Evolutionary conservation across 1,140 invertebrate genomes (phyloP), one percentile per base, ranked within the genome.

Genomic region (Sitodiplosis mosellana): DNA sequence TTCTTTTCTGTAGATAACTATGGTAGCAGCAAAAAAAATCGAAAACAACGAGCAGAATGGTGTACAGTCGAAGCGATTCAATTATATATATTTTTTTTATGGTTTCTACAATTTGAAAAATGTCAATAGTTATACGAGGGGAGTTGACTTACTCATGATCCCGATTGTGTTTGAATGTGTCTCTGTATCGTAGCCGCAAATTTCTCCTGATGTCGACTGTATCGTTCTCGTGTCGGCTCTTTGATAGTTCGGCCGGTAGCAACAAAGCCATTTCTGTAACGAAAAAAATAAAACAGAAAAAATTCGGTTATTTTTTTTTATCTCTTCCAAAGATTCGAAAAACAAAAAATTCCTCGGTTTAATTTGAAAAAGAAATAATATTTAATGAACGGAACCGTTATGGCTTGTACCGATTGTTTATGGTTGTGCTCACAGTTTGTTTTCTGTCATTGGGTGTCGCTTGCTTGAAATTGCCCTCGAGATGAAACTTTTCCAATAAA

Each of bases 261-360:
- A 88, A 66, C 58, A 86, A 73, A 0, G 84, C 84, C 46, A 80
- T 82, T 67, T 88, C 84, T 83, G 68, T n/a, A 70, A 73, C 49
- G 49, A 60, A 56, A 58, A 55, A 48, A 53, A 51, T 11, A 48
- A 40, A 49, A 53, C 46, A 40, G 15, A 46, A 47, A 49, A 37
- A 42, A 48, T n/a, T 20, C 43, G 11, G n/a, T 27, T n/a, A 37
- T 46, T 47, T 49, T 41, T 51, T 51, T 54, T 33, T 48, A 49
- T 22, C 43, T 45, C 15, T 20, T 27, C 10, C 4, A 27, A 27
- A 27, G 27, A 3, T 40, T 15, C 37, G 17, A n/a, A 15, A 36
- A n/a, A 40, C 12, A 40, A n/a, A 4, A 40, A n/a, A 40, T 3
- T 40, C 17, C 37, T n/a, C n/a, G n/a, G n/a, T n/a, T n/a, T n/a